Percentiles rank a stretch among this genome's conserved stretches.
These are phyloP conservation scores for Clanis bilineata DNA, from an alignment of 2,888 invertebrate species.

Conservation along the genomic window DNA sequence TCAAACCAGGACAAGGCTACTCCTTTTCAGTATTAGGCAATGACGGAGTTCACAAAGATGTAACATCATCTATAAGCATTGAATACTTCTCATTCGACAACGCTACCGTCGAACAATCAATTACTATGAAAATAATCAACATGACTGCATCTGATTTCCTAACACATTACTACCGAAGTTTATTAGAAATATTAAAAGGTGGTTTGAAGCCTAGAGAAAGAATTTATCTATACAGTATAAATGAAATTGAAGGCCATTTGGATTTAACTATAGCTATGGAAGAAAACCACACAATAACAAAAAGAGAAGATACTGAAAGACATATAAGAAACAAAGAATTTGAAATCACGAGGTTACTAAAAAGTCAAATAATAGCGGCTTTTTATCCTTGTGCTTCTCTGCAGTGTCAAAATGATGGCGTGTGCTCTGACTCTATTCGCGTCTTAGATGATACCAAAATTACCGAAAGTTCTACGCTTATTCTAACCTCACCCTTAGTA, in stretches of 20 bases:
- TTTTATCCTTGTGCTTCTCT: constrained; percentile 89
- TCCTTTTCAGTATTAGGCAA: constrained; percentile 92
- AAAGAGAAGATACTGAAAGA: constrained; percentile 84
- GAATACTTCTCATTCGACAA: constrained; percentile 92
- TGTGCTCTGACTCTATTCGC: constrained; percentile 87
- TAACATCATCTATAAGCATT: constrained; percentile 92
- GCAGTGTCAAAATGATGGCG: constrained; percentile 90
- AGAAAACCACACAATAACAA: constrained; percentile 82
- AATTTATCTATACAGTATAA: constrained; percentile 87
- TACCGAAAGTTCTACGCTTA: constrained; percentile 89
- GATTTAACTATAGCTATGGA: constrained; percentile 88
- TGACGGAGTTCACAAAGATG: constrained; percentile 94
- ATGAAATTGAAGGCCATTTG: constrained; percentile 84
- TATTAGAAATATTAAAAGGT: constrained; percentile 87
- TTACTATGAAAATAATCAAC: constrained; percentile 89
- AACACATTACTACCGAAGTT: constrained; percentile 87
- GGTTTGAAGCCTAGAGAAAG: constrained; percentile 85
- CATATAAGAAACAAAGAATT: constrained; percentile 85
- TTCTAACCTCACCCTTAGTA: constrained; percentile 92
- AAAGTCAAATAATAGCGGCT: constrained; percentile 84
- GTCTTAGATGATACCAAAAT: constrained; percentile 88
- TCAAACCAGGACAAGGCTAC: constrained; percentile 87
- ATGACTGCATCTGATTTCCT: constrained; percentile 89
- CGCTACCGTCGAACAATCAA: constrained; percentile 90
- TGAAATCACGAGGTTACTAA: constrained; percentile 84